These are phyloP conservation scores for Ruditapes philippinarum DNA, from an alignment of 1,140 invertebrate genomes.

Conservation along the genomic window DNA sequence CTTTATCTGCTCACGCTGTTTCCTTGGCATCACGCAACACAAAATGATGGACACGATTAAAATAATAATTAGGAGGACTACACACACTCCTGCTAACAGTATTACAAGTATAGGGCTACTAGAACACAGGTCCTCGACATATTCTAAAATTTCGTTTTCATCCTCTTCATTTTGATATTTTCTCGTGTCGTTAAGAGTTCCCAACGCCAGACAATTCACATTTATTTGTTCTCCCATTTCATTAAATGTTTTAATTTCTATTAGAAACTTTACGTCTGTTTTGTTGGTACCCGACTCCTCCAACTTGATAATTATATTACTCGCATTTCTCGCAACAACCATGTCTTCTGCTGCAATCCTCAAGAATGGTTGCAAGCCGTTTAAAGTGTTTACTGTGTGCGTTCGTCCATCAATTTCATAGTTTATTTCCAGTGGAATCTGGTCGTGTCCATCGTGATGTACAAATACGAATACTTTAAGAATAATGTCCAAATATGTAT, in stretches of 20 bases:
- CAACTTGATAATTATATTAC: neutral
- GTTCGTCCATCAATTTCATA: neutral
- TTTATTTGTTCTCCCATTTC: neutral
- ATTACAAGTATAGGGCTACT: neutral
- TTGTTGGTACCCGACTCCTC: neutral
- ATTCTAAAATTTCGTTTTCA: neutral
- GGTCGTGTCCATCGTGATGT: neutral
- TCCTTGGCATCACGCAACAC: slow-evolving; percentile 32
- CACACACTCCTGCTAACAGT: neutral
- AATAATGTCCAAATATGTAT: neutral
- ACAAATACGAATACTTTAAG: neutral
- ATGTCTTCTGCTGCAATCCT: neutral
- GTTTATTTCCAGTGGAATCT: neutral
- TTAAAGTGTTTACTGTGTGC: neutral
- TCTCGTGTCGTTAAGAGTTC: neutral
- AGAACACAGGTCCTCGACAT: neutral
- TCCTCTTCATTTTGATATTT: neutral
- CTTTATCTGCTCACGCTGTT: neutral
- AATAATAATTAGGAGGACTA: neutral
- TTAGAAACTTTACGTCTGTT: neutral
- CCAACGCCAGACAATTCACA: neutral
- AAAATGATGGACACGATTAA: slow-evolving; percentile 20
- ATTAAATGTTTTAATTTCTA: neutral
- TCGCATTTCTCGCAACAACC: neutral
- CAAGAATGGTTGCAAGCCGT: neutral